Evolutionary conservation across 2,113 vertebrate species (phyloP).

Genomic region (Melanerpes formicivorus): DNA sequence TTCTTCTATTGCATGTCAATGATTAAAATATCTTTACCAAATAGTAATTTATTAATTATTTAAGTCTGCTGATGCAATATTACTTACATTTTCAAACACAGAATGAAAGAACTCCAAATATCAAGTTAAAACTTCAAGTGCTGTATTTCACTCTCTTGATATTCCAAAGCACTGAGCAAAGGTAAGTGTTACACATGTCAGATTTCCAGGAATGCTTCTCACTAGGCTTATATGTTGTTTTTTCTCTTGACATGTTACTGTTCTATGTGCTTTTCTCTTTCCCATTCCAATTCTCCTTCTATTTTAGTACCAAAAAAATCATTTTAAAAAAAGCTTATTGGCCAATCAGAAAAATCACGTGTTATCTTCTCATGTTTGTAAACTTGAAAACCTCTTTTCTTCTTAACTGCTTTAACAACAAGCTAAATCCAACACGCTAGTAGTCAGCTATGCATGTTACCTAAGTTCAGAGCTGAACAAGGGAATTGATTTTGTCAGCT

Average conservation of each 20-base stretch:
- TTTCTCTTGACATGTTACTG: background rate
- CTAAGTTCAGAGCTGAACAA: background rate
- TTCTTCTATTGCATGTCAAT: background rate
- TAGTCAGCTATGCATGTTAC: fast-evolving
- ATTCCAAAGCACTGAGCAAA: background rate
- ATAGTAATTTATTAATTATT: background rate
- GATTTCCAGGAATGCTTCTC: background rate
- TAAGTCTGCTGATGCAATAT: background rate
- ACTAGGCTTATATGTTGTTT: fast-evolving
- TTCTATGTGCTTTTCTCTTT: background rate
- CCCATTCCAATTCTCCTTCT: background rate
- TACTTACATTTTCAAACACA: background rate
- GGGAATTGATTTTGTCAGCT: background rate
- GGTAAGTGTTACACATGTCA: background rate
- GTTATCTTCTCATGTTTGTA: background rate
- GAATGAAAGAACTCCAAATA: background rate
- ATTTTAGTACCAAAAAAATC: background rate
- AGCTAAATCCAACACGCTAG: background rate
- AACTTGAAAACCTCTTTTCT: slow-evolving; percentile 11
- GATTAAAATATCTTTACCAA: background rate
- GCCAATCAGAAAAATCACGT: background rate
- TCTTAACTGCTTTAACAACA: background rate
- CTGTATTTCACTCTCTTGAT: background rate
- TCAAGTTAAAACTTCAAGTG: background rate
- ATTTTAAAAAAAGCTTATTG: background rate